A percentile compares a stretch with the other conserved stretches of the same genome.
These are phyloP conservation scores for Agrypnus murinus DNA, from an alignment of 2,888 invertebrate genomes.

Conservation along the genomic window DNA sequence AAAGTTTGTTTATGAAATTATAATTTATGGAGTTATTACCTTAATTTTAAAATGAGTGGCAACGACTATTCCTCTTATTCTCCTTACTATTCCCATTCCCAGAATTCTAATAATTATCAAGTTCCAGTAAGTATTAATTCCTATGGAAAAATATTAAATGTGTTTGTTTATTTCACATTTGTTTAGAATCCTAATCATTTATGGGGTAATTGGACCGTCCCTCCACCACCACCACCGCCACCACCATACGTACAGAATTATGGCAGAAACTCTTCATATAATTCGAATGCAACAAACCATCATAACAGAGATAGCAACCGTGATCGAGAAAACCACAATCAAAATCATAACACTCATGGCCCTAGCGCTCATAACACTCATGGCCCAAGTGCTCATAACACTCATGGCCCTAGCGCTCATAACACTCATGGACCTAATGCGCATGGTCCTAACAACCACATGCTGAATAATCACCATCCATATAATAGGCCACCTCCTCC, in stretches of 20 bases:
- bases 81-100: constrained; percentile 15
- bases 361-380: too few species aligned
- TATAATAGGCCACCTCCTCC: too few species aligned
- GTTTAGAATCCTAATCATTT: constrained; percentile 13
- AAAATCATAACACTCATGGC: too few species aligned
- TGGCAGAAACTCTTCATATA: not conserved
- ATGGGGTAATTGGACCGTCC: constrained; percentile 20
- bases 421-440: too few species aligned
- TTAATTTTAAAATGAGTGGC: constrained; percentile 12
- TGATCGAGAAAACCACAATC: too few species aligned
- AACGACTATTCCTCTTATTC: constrained; percentile 23
- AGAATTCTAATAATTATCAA: not conserved
- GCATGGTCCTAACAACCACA: too few species aligned
- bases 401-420: too few species aligned
- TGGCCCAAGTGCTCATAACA: too few species aligned
- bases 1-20: too few species aligned
- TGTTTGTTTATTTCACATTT: not conserved
- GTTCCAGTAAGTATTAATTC: constrained; percentile 8
- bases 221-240: not conserved
- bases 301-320: not conserved
- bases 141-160: not conserved
- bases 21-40: too few species aligned
- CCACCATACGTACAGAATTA: not conserved
- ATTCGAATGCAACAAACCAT: constrained; percentile 3
- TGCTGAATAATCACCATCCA: too few species aligned